Conservation (phyloP, 2,113 vertebrate species). For the Cepphus grylle region DNA sequence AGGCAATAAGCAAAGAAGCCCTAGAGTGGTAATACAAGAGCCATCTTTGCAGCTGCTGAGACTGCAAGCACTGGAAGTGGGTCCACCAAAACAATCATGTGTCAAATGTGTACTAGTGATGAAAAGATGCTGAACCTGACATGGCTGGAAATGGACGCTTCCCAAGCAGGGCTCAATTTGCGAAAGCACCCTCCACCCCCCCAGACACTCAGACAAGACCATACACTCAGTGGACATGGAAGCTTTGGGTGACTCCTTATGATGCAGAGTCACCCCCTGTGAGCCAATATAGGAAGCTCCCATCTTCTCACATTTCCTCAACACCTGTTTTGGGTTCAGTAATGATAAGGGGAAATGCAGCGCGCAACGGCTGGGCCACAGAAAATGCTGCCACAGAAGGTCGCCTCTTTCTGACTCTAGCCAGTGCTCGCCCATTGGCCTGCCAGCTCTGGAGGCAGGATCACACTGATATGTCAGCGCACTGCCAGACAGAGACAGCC, state of each 20-base stretch:
- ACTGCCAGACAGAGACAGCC: not conserved
- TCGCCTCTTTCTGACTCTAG: not conserved
- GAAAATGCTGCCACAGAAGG: not conserved
- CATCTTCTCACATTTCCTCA: not conserved
- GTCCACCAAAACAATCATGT: not conserved
- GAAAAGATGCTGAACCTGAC: not conserved
- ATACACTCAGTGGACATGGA: not conserved
- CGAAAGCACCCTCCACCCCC: not conserved
- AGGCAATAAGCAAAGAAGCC: not conserved
- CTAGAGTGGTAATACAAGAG: not conserved
- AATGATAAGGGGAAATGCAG: not conserved
- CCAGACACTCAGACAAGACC: not conserved
- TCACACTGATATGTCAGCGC: fast-evolving
- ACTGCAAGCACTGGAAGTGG: not conserved
- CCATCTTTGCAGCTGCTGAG: not conserved
- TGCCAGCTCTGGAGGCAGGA: not conserved
- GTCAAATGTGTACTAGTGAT: fast-evolving
- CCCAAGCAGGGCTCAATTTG: not conserved
- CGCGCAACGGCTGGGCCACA: not conserved
- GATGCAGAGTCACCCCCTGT: not conserved
- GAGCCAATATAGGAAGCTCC: not conserved
- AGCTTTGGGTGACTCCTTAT: not conserved
- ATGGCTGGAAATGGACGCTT: not conserved
- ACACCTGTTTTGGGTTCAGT: not conserved
- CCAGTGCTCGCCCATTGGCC: fast-evolving